These are phyloP conservation scores for Athetis lepigone DNA, from an alignment of 2,888 invertebrate species.

Conservation along the genomic window DNA sequence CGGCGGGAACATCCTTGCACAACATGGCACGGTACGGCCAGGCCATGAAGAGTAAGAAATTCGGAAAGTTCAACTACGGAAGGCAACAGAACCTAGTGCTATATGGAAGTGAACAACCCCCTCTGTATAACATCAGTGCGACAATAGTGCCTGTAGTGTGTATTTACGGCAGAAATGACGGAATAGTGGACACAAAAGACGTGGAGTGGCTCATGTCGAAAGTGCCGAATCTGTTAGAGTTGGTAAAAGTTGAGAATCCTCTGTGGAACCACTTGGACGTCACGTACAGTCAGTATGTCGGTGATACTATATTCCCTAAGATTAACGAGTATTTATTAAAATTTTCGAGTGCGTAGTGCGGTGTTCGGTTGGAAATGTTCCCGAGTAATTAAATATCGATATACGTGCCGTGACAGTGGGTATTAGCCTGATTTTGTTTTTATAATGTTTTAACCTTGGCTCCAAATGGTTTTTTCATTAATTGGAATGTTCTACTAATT, in stretches of 20 bases:
- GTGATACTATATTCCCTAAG: slow-evolving; percentile 59
- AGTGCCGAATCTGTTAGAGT: slow-evolving; percentile 90
- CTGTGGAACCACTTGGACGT: slow-evolving; percentile 75
- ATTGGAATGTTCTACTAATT: too few species aligned
- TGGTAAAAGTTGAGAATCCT: slow-evolving; percentile 89
- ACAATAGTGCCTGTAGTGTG: slow-evolving; percentile 73
- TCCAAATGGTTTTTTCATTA: slow-evolving; percentile 24
- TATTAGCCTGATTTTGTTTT: slow-evolving; percentile 39
- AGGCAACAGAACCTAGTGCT: slow-evolving; percentile 68
- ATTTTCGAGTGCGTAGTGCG: slow-evolving; percentile 57
- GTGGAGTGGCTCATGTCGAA: slow-evolving; percentile 86
- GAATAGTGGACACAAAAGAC: slow-evolving; percentile 91
- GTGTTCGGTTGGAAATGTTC: slow-evolving; percentile 30
- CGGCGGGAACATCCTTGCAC: slow-evolving; percentile 64
- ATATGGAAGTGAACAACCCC: slow-evolving; percentile 74
- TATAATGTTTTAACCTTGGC: slow-evolving; percentile 21
- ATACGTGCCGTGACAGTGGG: slow-evolving; percentile 14
- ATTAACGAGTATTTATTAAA: slow-evolving; percentile 84
- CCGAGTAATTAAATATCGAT: slow-evolving; percentile 34
- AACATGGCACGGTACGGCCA: slow-evolving; percentile 81
- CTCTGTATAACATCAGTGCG: slow-evolving; percentile 73
- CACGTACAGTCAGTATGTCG: slow-evolving; percentile 70
- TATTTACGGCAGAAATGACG: slow-evolving; percentile 83
- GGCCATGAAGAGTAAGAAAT: slow-evolving; percentile 66
- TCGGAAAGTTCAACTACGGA: slow-evolving; percentile 80